Base-by-base conservation (phyloP, 2,113 vertebrate genomes). In the Passer montanus region DNA sequence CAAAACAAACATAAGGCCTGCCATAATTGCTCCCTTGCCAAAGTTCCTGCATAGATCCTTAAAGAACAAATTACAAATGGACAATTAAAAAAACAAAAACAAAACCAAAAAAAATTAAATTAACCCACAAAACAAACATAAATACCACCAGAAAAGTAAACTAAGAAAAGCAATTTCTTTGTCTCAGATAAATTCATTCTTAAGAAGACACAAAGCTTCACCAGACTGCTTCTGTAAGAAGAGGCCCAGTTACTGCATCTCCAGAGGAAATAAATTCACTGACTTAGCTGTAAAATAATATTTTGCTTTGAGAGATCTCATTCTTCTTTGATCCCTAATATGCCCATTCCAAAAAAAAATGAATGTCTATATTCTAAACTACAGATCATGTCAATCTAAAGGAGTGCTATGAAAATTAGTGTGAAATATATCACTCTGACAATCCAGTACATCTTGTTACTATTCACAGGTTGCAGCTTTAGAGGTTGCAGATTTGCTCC, bases 371-470 rank as follows among this genome's bases (percentile, higher is more conserved):
- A 30, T 52, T 66, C 27, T 47, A 49, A 84, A 69, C 30, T 39
- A 58, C 3, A 67, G 46, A 49, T 41, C 69, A 55, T 28, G 7
- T 37, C 56, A 26, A 16, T 27, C 8, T 58, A 15, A 67, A 63
- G 5, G n/a, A n/a, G 15, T 66, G 19, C 23, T 18, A 46, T 5
- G 33, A 63, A 75, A 79, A 86, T 59, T 17, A 55, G 13, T 1
- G 9, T 83, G 19, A 83, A 72, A 58, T 44, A 31, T 2, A 15
- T 58, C n/a, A 5, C 37, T 58, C 15, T 53, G 19, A 37, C 17
- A 15, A 37, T n/a, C 13, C 0, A 6, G 22, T 23, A 43, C 3
- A 2, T 50, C 43, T 75, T 1, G 0, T 63, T 83, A 41, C 12
- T 35, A 9, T 72, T 70, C 20, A 66, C 5, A 26, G 5, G 16